These are phyloP conservation scores for Anguilla pacifica DNA, from an alignment of 2,797 vertebrate species.

Conservation along the genomic window DNA sequence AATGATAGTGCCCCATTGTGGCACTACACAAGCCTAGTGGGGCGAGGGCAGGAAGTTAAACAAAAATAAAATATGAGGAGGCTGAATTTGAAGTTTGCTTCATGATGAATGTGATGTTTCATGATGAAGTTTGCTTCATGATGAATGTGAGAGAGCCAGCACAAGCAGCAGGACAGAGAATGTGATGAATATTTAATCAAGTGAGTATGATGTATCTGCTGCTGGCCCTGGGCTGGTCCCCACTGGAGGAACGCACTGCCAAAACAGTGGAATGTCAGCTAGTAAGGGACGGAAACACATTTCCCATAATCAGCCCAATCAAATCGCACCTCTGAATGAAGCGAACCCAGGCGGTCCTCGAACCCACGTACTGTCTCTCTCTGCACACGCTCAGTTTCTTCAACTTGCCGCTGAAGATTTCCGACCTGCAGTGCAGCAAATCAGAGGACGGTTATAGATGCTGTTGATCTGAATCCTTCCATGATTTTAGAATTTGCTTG, in stretches of 20 bases:
- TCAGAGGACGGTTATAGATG: background rate
- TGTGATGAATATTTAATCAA: constrained; percentile 21
- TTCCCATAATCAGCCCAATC: background rate
- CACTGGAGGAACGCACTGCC: background rate
- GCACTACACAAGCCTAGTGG: background rate
- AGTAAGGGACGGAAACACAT: background rate
- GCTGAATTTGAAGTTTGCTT: background rate
- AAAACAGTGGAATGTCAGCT: background rate
- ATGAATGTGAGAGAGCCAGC: background rate
- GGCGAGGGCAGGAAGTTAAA: background rate
- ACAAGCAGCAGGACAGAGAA: background rate
- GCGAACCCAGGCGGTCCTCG: constrained; percentile 65
- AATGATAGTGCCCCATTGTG: background rate
- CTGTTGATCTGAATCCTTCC: background rate
- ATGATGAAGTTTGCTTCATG: background rate
- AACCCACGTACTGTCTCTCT: constrained; percentile 65
- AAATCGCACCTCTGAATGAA: constrained; percentile 71
- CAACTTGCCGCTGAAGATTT: constrained; percentile 68
- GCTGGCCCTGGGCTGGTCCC: background rate
- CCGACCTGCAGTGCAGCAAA: constrained; percentile 61
- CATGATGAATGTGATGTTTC: background rate
- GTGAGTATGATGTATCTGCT: constrained; percentile 1
- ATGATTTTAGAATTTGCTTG: background rate
- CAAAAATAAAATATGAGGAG: background rate
- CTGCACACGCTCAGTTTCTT: constrained; percentile 68